Base-by-base conservation (phyloP, 1,140 invertebrate species). In the Pomacea maculata region DNA sequence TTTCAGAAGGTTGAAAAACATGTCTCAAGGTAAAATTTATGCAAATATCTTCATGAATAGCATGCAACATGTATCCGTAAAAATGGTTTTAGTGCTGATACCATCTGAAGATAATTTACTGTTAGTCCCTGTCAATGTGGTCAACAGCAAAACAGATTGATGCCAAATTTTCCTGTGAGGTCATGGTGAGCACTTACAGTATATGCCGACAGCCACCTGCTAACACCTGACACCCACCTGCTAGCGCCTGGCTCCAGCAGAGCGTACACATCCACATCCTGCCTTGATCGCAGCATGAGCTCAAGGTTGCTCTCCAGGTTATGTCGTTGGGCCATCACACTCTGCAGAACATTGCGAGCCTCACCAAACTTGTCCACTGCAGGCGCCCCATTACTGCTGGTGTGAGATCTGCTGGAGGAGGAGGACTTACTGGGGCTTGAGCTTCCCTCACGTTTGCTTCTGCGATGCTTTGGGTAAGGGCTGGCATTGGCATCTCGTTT, bases 241-340 rank as follows among this genome's bases (percentile, higher is more conserved):
- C 5, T 15, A 21, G 63, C 75, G 2, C 55, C 75, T 2, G 61
- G 71, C 4, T 74, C 17, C 57, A 89, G 64, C 17, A 85, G 34
- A 57, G 80, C 73, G 77, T 84, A 88, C 19, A 88, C 85, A 75
- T 86, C 85, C 3, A 79, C 80, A 45, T 88, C 87, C n/a, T 85
- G 84, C 77, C 83, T 71, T 55, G 84, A 83, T 57, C 86, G 65
- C 17, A 88, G 61, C 52, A 90, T 84, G 21, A 83, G 78, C 57
- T 89, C 84, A 25, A 90, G 64, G 81, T 90, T 90, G 8, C 84
- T 83, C 80, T 90, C 88, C 57, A 90, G 82, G 45, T 79, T 85
- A 11, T 81, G 81, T 52, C 87, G 83, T 45, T 79, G 85, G 15
- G 83, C 63, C 52, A 85, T 83, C 5, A 88, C 85, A 54, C 86